Percentiles rank a stretch among this genome's conserved stretches.
Evolutionary conservation across 2,888 invertebrate species (phyloP).

Genomic region (Dendrolimus pini): DNA sequence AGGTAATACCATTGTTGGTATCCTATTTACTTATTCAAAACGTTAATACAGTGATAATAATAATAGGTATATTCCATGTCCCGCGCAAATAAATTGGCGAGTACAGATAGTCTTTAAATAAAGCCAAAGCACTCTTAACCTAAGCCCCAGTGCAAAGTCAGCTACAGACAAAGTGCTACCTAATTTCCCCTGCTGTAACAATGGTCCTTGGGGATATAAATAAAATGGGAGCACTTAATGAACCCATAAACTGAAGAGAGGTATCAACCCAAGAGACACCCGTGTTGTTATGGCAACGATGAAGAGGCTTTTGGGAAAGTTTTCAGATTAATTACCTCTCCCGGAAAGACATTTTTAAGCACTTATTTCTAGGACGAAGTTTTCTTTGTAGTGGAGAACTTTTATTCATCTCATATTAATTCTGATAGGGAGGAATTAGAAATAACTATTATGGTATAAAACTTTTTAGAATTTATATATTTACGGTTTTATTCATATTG

Average conservation of each 20-base stretch:
- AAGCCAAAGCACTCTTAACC: constrained; percentile 23
- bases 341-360: not conserved
- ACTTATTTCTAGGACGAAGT: no score
- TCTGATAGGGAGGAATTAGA: no score
- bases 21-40: no score
- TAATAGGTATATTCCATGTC: no score
- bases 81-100: no score
- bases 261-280: constrained; percentile 39
- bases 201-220: constrained; percentile 63
- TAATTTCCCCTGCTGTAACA: constrained; percentile 56
- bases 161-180: constrained; percentile 58
- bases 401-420: no score
- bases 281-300: constrained; percentile 45
- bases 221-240: constrained; percentile 66
- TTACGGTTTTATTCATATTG: no score
- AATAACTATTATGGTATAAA: no score
- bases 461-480: no score
- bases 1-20: no score
- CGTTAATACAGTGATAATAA: no score
- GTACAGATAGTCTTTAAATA: constrained; percentile 11
- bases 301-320: constrained; percentile 8
- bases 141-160: constrained; percentile 42
- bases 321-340: constrained; percentile 3
- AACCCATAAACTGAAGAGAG: constrained; percentile 64
- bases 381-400: no score